These are phyloP conservation scores for Laterallus jamaicensis DNA, from an alignment of 2,113 vertebrate genomes.

Conservation along the genomic window DNA sequence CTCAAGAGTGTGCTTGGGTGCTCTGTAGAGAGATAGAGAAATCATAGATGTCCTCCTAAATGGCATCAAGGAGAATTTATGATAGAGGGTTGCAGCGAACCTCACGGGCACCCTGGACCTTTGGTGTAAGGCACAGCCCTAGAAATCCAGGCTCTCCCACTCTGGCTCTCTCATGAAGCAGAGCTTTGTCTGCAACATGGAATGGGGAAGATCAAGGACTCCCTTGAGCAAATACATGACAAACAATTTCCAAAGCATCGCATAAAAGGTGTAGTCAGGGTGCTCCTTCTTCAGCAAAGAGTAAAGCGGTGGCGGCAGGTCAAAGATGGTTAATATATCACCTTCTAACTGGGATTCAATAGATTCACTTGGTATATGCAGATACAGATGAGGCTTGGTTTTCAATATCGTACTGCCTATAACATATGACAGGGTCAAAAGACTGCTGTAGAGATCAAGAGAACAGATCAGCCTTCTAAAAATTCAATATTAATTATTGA, in stretches of 20 bases:
- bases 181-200: not conserved
- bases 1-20: not conserved
- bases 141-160: not conserved
- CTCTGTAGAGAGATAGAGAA: not conserved
- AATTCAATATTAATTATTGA: constrained; percentile 68
- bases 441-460: constrained; percentile 48
- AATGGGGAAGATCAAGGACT: not conserved
- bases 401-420: not conserved
- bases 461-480: constrained; percentile 35
- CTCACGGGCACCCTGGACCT: not conserved
- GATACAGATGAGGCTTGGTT: not conserved
- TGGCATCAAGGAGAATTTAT: not conserved
- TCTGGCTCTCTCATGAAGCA: not conserved
- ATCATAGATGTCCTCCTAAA: not conserved
- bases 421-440: constrained; percentile 35
- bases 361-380: not conserved
- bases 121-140: not conserved
- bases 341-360: not conserved
- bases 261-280: not conserved
- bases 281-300: not conserved
- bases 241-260: not conserved
- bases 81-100: not conserved
- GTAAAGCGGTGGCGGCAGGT: accelerated
- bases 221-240: not conserved
- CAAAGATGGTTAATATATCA: not conserved